phyloP scores from a whole-genome alignment of 2,797 vertebrate species.

The Columba guinea region DNA sequence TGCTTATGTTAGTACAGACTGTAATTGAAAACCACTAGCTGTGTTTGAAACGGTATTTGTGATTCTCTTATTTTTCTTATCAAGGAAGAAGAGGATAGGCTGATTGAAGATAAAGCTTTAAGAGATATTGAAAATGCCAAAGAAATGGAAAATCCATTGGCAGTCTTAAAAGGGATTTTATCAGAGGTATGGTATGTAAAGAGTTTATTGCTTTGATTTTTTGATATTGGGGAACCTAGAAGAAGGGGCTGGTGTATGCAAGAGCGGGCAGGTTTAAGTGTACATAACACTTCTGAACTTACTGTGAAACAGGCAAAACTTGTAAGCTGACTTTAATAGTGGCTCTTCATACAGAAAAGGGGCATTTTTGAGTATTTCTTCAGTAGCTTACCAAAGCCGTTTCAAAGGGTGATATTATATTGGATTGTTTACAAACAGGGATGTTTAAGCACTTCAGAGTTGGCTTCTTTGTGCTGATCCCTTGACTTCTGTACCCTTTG shows the following conservation, averaged over 20 bases:
- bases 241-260: neutral
- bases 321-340: neutral
- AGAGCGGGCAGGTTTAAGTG: neutral
- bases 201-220: neutral
- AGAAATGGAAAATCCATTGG: conserved; percentile 82
- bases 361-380: neutral
- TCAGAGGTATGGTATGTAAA: conserved; percentile 81
- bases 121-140: conserved; percentile 66
- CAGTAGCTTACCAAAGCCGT: neutral
- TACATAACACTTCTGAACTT: neutral
- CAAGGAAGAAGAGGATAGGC: conserved; percentile 83
- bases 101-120: conserved; percentile 58
- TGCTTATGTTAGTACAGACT: neutral
- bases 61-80: neutral
- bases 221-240: neutral
- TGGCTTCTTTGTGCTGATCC: neutral
- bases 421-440: neutral
- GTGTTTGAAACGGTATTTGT: neutral
- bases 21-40: accelerated
- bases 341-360: neutral
- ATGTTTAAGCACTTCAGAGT: neutral
- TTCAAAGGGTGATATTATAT: neutral
- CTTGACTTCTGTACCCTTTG: neutral
- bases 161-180: conserved; percentile 81
- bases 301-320: neutral